Evolutionary conservation across 2,797 vertebrate species (phyloP).

Genomic region (Mycteria americana): DNA sequence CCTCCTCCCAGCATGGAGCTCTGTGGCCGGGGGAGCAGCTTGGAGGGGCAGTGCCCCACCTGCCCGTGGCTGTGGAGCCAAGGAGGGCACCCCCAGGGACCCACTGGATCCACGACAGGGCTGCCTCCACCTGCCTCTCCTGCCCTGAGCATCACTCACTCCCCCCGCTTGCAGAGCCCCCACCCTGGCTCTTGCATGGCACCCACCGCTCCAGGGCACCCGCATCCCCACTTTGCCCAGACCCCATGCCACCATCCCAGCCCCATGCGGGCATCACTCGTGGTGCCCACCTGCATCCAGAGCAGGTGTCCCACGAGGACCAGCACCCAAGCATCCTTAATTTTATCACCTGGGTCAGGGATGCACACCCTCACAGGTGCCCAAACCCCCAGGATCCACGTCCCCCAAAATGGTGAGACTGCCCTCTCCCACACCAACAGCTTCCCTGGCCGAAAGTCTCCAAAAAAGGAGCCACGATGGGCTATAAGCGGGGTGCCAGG

Average conservation of each 20-base stretch:
- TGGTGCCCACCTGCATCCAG: background rate
- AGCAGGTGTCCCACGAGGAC: accelerated
- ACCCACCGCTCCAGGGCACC: too few relatives aligned
- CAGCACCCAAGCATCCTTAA: background rate
- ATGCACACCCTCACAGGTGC: background rate
- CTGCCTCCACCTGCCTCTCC: background rate
- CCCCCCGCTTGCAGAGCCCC: background rate
- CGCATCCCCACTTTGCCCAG: accelerated
- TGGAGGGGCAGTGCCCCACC: background rate
- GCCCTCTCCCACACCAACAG: background rate
- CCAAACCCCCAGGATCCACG: accelerated
- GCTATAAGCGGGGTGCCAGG: background rate
- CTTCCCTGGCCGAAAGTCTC: background rate
- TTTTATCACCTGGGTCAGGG: background rate
- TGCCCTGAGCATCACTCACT: accelerated
- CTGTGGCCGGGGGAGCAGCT: background rate
- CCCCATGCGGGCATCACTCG: background rate
- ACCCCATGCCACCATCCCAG: background rate
- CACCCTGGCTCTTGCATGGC: accelerated
- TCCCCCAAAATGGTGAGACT: background rate
- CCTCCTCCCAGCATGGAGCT: background rate
- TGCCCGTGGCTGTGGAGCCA: accelerated
- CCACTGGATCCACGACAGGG: accelerated
- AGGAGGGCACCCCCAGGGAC: background rate
- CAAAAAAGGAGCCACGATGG: background rate